Evolutionary conservation across 1,140 invertebrate species (phyloP), one percentile per base, ranked within the genome.

Genomic region (Theocolax elegans): DNA sequence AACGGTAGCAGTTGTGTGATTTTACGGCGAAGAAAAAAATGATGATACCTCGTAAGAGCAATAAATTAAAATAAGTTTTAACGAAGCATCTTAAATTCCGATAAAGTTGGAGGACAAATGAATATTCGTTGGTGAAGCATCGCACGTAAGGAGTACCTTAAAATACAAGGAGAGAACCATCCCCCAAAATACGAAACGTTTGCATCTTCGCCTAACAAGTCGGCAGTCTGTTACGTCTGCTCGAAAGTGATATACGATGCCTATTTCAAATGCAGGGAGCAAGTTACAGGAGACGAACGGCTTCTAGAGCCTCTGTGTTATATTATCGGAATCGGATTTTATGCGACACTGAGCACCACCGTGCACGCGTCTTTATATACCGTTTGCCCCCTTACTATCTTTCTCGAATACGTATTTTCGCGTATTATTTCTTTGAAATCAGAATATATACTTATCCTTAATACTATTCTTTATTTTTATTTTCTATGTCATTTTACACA

Each of bases 311-410:
- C 19, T 49, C 10, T 49, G 3, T 49, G 48, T 49, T 49, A 49
- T 49, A 49, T 49, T 49, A 49, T 49, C 48, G 48, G 21, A 49
- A 49, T 49, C 48, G 48, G 48, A 49, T 49, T 49, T 49, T 49
- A 49, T 49, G 19, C 48, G 48, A 49, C 48, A 23, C n/a, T 19
- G 19, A n/a, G n/a, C n/a, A n/a, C n/a, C n/a, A n/a, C n/a, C n/a
- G n/a, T n/a, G n/a, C n/a, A n/a, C n/a, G n/a, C n/a, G n/a, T n/a
- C n/a, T n/a, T n/a, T n/a, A n/a, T n/a, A n/a, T n/a, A n/a, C n/a
- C n/a, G n/a, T n/a, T n/a, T n/a, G n/a, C n/a, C n/a, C n/a, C n/a
- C n/a, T n/a, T n/a, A 8, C 8, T 23, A 10, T 49, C 6, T 4
- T 19, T 23, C 48, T 49, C 4, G 12, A 44, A 10, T 44, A 44